Base-by-base conservation (phyloP, 2,888 invertebrate genomes). In the Parascotia fuliginaria region DNA sequence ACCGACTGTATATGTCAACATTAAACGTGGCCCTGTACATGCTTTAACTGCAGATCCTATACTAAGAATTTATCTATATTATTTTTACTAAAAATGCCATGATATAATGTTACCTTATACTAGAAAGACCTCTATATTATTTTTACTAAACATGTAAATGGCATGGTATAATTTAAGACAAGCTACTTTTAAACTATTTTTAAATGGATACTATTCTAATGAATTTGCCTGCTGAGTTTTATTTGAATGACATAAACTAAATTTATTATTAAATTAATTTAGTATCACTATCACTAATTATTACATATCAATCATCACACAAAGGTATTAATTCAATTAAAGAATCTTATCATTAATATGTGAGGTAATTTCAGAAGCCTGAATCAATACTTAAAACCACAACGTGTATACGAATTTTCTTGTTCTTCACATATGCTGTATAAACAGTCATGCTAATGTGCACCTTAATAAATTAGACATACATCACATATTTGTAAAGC, bases 381-480 rank as follows among this genome's bases (percentile, higher is more conserved):
- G 15, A 33, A 33, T 9, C 6, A 16, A 16, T 9, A 9, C n/a
- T 15, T 16, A 19, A 43, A 52, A 52, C 37, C 27, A 60, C 54
- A 46, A 39, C 58, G 36, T 12, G 38, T 22, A 37, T 7, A 56
- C 46, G 33, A 46, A 37, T 12, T 36, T 11, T 34, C 36, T 14
- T 29, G 16, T 33, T 19, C 28, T 9, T 13, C 33, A 34, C 32
- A 33, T 45, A 39, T 39, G 45, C 39, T 45, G 32, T 39, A 39
- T 32, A 39, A 38, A 39, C 19, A 34, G 6, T 51, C 41, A 58
- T 52, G 50, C 31, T 38, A 51, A 42, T 42, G 50, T 60, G 54
- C 36, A 43, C 49, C 46, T 55, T 44, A 56, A 43, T 14, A 0
- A 15, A 27, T 16, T 39, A 41, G 11, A 45, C 50, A 66, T 38